Evolutionary conservation across 2,888 invertebrate species (phyloP).

Genomic region (Athetis lepigone): DNA sequence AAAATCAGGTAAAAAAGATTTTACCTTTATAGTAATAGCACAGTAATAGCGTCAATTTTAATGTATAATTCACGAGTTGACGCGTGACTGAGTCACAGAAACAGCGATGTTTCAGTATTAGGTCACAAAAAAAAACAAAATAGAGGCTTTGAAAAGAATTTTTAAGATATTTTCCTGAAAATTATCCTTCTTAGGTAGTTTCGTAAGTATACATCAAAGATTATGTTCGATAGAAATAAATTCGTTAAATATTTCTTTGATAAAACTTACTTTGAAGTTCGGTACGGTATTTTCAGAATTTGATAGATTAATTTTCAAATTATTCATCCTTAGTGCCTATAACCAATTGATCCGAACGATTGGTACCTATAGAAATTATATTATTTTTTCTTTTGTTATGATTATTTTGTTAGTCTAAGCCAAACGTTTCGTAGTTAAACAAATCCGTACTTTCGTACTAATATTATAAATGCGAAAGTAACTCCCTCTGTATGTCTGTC

Average conservation of each 20-base stretch:
- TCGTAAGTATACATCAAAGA: conserved; percentile 39
- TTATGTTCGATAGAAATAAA: conserved; percentile 45
- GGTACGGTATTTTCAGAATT: conserved; percentile 45
- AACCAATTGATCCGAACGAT: conserved; percentile 21
- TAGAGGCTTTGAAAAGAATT: not conserved
- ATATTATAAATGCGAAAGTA: no score
- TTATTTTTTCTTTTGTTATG: not conserved
- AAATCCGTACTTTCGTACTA: no score
- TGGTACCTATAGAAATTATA: conserved; percentile 4
- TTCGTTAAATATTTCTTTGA: conserved; percentile 52
- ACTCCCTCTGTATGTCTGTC: no score
- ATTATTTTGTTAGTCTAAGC: no score
- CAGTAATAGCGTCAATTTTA: no score
- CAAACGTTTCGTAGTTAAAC: no score
- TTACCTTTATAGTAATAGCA: no score
- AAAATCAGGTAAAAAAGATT: no score
- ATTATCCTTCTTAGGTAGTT: conserved; percentile 7
- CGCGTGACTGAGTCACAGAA: no score
- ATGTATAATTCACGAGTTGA: no score
- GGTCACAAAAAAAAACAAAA: not conserved
- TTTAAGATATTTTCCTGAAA: conserved; percentile 12
- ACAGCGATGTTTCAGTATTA: no score
- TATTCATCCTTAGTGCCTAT: conserved; percentile 18
- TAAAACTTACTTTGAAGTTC: conserved; percentile 52
- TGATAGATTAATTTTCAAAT: conserved; percentile 52